phyloP scores from a whole-genome alignment of 23 tunicate genomes.

The Halocynthia aurantium region DNA sequence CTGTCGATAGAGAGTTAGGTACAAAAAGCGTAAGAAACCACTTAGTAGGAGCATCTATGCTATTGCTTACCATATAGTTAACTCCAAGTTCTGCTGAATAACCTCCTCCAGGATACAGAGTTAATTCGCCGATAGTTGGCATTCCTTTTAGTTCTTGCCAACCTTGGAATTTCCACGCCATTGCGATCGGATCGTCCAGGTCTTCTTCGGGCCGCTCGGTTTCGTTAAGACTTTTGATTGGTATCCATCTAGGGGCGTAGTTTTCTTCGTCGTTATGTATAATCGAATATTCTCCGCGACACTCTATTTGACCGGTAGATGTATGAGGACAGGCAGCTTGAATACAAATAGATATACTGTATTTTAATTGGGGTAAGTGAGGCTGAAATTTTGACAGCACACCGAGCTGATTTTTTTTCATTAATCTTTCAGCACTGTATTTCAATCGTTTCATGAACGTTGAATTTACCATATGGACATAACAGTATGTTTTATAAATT shows the following conservation, averaged over 20 bases:
- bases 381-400: too few relatives aligned
- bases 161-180: constrained; percentile 67
- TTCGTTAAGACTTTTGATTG: background rate
- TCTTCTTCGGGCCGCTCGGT: constrained; percentile 2
- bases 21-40: background rate
- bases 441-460: too few relatives aligned
- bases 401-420: too few relatives aligned
- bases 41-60: background rate
- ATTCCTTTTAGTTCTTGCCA: constrained; percentile 90
- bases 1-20: background rate
- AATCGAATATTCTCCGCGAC: constrained; percentile 34
- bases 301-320: constrained; percentile 21
- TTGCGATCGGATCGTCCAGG: constrained; percentile 47
- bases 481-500: background rate
- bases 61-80: constrained; percentile 50
- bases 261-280: constrained; percentile 39
- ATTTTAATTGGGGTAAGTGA: too few relatives aligned
- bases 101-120: constrained; percentile 86
- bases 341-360: background rate
- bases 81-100: constrained; percentile 98
- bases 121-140: constrained; percentile 67
- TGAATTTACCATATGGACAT: too few relatives aligned
- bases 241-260: constrained; percentile 65
- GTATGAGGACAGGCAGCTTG: constrained; percentile 64
- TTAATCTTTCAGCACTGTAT: too few relatives aligned